A percentile compares a stretch with the other conserved stretches of the same genome.
Evolutionary conservation across 30 jellyfish, hydroid and myxozoan species (phyloP).

Genomic region (Hydra vulgaris): DNA sequence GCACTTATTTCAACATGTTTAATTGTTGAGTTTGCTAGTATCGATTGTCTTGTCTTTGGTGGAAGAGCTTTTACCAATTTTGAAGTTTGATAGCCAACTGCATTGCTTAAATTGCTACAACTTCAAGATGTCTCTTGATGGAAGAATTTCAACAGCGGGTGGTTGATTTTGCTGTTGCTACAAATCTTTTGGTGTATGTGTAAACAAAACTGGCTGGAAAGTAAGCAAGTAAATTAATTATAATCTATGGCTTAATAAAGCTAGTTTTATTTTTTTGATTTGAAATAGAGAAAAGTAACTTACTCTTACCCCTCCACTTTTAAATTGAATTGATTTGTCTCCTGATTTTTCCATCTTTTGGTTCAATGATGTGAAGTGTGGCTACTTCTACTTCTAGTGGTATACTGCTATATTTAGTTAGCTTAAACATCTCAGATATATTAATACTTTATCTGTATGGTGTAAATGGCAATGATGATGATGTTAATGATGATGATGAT

Average conservation of each 20-base stretch:
- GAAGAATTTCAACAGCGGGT: neutral
- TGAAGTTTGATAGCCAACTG: neutral
- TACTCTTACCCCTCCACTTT: neutral
- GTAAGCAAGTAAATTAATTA: neutral
- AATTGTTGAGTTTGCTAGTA: neutral
- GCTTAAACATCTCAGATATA: neutral
- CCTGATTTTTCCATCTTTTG: neutral
- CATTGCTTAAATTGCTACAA: neutral
- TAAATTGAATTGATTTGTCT: neutral
- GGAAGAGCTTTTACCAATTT: neutral
- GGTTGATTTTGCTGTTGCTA: neutral
- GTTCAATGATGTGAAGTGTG: neutral
- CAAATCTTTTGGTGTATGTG: neutral
- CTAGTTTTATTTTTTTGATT: neutral
- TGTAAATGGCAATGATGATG: neutral
- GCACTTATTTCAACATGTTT: neutral
- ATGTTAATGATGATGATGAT: constrained; percentile 1
- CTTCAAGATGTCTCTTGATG: neutral
- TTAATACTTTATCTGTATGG: neutral
- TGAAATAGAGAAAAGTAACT: neutral
- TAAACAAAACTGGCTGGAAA: neutral
- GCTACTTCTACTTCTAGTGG: neutral
- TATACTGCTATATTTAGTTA: neutral
- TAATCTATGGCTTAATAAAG: neutral
- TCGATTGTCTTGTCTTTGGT: neutral